A percentile compares a stretch with the other conserved stretches of the same genome.
Evolutionary conservation across 2,888 invertebrate species (phyloP).

Genomic region (Molorchus minor): DNA sequence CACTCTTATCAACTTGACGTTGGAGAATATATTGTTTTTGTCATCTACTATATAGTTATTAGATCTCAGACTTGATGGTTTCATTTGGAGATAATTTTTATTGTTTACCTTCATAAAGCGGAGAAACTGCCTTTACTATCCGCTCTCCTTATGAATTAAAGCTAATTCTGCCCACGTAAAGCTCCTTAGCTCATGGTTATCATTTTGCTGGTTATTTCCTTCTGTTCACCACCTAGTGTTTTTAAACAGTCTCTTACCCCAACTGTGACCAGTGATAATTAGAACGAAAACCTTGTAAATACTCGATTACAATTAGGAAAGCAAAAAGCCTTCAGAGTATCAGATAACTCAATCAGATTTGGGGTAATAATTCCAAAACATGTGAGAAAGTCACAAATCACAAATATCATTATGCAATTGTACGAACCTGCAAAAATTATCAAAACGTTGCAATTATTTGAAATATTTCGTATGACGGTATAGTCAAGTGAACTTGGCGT

Average conservation of each 20-base stretch:
- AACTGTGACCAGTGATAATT: conserved; percentile 9
- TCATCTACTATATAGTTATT: too few species aligned
- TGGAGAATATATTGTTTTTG: too few species aligned
- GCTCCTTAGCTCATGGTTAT: conserved; percentile 10
- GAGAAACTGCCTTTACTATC: conserved; percentile 2
- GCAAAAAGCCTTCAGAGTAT: conserved; percentile 1
- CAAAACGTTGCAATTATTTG: too few species aligned
- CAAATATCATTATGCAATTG: conserved; percentile 31
- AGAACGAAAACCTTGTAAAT: conserved; percentile 10
- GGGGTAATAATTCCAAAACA: conserved; percentile 1
- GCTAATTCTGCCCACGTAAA: neutral
- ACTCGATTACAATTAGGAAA: conserved; percentile 2
- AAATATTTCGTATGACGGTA: too few species aligned
- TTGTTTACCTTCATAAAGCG: too few species aligned
- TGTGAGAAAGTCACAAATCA: conserved; percentile 11
- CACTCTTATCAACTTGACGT: too few species aligned
- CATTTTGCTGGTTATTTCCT: neutral
- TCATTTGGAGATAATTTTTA: too few species aligned
- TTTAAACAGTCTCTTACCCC: conserved; percentile 7
- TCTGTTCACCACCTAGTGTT: conserved; percentile 2
- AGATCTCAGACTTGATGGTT: too few species aligned
- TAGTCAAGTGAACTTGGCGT: too few species aligned
- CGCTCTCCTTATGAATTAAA: neutral
- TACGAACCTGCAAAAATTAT: conserved; percentile 31
- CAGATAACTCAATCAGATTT: conserved; percentile 5